phyloP scores from a whole-genome alignment of 2,797 vertebrate genomes.

The Diplodus puntazzo region DNA sequence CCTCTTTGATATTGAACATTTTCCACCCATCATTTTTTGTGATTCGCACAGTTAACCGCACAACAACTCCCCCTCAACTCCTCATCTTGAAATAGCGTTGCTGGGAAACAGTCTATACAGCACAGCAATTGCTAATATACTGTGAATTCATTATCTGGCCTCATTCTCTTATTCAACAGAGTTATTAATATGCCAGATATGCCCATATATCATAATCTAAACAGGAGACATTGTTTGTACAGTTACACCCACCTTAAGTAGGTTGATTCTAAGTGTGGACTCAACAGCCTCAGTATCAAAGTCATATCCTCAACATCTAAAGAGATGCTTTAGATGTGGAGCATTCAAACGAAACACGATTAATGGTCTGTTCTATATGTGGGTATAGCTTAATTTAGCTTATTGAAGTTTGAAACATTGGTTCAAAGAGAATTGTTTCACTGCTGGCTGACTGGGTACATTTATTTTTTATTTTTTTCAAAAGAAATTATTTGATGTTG shows the following conservation, averaged over 20 bases:
- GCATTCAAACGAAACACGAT: neutral
- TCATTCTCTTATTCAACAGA: constrained; percentile 10
- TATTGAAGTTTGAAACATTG: neutral
- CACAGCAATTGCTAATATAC: constrained; percentile 4
- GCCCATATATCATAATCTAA: constrained; percentile 3
- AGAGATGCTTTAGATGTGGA: neutral
- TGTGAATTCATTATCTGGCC: constrained; percentile 21
- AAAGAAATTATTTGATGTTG: neutral
- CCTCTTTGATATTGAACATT: constrained; percentile 16
- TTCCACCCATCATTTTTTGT: constrained; percentile 7
- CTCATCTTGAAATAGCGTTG: constrained; percentile 30
- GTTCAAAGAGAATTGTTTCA: neutral
- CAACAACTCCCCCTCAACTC: constrained; percentile 28
- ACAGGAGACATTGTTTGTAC: constrained; percentile 11
- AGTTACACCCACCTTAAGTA: constrained; percentile 8
- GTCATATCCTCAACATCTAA: neutral
- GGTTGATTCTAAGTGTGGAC: constrained; percentile 4
- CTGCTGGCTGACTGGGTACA: too few species aligned
- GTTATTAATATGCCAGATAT: neutral
- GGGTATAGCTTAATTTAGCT: neutral
- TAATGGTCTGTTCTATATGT: too few species aligned
- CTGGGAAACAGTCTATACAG: constrained; percentile 33
- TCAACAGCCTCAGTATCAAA: constrained; percentile 5
- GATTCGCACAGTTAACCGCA: neutral
- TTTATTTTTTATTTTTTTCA: too few species aligned